phyloP scores from a whole-genome alignment of 2,888 invertebrate species.

The Horisme vitalbata region DNA sequence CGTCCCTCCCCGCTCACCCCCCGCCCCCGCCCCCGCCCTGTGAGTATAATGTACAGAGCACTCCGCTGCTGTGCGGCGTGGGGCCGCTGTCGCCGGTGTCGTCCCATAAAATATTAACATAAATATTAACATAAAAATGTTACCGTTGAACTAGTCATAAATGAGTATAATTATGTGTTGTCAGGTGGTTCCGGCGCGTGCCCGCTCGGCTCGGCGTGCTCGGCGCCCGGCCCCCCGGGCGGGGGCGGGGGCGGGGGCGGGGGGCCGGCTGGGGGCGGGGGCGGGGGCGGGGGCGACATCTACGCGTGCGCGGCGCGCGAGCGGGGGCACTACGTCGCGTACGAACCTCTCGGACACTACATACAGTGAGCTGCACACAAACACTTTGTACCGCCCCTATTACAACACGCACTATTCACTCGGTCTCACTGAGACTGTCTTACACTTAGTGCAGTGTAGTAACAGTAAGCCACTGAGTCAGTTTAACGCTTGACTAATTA shows the following conservation, averaged over 20 bases:
- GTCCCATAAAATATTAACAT: too few species aligned
- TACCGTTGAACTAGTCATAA: neutral
- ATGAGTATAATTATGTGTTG: neutral
- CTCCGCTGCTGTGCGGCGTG: slow-evolving; percentile 69
- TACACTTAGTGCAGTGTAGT: too few species aligned
- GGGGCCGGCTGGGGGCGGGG: slow-evolving; percentile 29
- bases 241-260: slow-evolving; percentile 34
- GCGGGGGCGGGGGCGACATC: slow-evolving; percentile 55
- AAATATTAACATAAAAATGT: too few species aligned
- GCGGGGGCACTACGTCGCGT: slow-evolving; percentile 77
- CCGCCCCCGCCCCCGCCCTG: too few species aligned
- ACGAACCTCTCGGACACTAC: slow-evolving; percentile 76
- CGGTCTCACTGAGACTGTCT: too few species aligned
- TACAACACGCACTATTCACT: too few species aligned
- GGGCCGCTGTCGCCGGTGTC: slow-evolving; percentile 67
- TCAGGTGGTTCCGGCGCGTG: slow-evolving; percentile 60
- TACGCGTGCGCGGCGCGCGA: slow-evolving; percentile 72
- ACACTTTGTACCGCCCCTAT: too few species aligned
- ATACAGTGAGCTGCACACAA: slow-evolving; percentile 62
- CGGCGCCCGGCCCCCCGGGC: slow-evolving; percentile 18
- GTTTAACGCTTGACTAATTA: too few species aligned
- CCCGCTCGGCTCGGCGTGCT: slow-evolving; percentile 60
- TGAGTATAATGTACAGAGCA: slow-evolving; percentile 53
- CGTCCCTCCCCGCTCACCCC: slow-evolving; percentile 49
- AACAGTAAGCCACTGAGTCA: too few species aligned